Conservation (phyloP, 2,888 invertebrate genomes). For the Plagodis dolabraria region DNA sequence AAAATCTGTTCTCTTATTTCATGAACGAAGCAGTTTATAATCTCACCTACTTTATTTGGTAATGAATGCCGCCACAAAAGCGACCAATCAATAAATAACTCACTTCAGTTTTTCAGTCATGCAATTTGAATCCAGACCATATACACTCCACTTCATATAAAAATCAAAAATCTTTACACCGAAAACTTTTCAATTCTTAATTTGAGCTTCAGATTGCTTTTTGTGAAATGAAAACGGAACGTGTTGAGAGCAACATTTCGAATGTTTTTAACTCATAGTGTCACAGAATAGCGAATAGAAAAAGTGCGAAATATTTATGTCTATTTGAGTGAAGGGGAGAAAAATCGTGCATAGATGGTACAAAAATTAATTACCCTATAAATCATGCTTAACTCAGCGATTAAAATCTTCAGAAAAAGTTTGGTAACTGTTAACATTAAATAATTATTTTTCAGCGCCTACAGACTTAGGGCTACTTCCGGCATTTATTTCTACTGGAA, state of each 20-base stretch:
- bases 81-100: slow-evolving; percentile 12
- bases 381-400: too few relatives aligned
- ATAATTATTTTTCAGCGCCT: too few relatives aligned
- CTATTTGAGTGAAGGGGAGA: too few relatives aligned
- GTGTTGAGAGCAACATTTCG: slow-evolving; percentile 32
- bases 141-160: slow-evolving; percentile 22
- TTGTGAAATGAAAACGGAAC: slow-evolving; percentile 37
- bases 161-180: slow-evolving; percentile 27
- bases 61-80: not conserved
- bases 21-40: not conserved
- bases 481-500: too few relatives aligned
- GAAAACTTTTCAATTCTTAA: slow-evolving; percentile 37
- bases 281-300: not conserved
- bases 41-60: not conserved
- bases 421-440: too few relatives aligned
- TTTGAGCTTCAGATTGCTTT: slow-evolving; percentile 37
- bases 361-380: too few relatives aligned
- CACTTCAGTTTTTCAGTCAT: slow-evolving; percentile 10
- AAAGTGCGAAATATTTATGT: too few relatives aligned
- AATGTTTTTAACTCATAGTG: slow-evolving; percentile 1
- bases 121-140: slow-evolving; percentile 16
- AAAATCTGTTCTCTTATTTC: too few relatives aligned
- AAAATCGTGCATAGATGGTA: too few relatives aligned
- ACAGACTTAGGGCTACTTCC: too few relatives aligned
- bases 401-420: too few relatives aligned